These are phyloP conservation scores for Pitta sordida DNA, from an alignment of 2,113 vertebrate species.

Conservation along the genomic window DNA sequence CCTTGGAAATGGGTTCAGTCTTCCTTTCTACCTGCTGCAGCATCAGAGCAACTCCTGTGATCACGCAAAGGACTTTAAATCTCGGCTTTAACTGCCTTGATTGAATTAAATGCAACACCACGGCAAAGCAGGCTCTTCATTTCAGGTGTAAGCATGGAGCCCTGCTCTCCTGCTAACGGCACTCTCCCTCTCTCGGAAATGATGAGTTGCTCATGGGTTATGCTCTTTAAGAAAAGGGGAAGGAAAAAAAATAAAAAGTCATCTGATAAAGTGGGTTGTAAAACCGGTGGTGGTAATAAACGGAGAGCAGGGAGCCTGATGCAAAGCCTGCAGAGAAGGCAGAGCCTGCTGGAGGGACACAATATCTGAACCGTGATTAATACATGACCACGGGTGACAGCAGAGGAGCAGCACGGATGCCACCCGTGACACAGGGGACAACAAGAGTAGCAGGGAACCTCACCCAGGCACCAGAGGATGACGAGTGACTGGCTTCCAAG, in stretches of 20 bases:
- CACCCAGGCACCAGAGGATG: not conserved
- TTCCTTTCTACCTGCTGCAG: conserved; percentile 32
- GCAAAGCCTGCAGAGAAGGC: conserved; percentile 5
- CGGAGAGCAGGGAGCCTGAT: not conserved
- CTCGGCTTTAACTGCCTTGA: conserved; percentile 33
- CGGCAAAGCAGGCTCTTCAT: conserved; percentile 21
- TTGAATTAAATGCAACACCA: conserved; percentile 53
- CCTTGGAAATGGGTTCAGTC: conserved; percentile 29
- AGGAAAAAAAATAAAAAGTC: not conserved
- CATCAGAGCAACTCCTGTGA: conserved; percentile 29
- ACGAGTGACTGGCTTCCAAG: not conserved
- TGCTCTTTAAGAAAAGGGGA: conserved; percentile 50
- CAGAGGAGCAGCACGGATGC: rapidly evolving
- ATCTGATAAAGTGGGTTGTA: conserved; percentile 66
- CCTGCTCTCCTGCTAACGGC: conserved; percentile 18
- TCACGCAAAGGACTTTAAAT: conserved; percentile 34
- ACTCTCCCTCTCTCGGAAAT: conserved; percentile 33
- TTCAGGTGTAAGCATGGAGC: not conserved
- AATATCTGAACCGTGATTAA: not conserved
- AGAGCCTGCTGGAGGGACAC: not conserved
- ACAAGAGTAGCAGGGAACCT: not conserved
- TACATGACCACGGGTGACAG: rapidly evolving
- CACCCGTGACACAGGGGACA: rapidly evolving
- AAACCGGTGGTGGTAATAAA: conserved; percentile 51
- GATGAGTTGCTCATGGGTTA: conserved; percentile 59